These are phyloP conservation scores for Lanius collurio DNA, from an alignment of 2,113 vertebrate genomes.

Conservation along the genomic window DNA sequence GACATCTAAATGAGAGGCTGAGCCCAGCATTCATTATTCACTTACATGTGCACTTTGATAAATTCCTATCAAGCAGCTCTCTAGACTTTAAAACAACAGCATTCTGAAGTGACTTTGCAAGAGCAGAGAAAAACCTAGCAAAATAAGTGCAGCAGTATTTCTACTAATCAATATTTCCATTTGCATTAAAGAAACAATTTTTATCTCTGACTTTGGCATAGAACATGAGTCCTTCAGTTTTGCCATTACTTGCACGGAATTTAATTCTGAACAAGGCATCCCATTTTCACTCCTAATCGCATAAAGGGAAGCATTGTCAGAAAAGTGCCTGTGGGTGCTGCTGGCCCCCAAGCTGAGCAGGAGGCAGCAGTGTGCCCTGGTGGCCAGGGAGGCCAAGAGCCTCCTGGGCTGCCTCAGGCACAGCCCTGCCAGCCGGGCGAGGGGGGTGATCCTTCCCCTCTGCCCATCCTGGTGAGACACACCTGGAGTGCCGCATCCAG, in stretches of 20 bases:
- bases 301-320: not conserved
- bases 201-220: not conserved
- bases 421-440: not conserved
- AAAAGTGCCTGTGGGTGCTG: not conserved
- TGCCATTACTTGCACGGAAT: not conserved
- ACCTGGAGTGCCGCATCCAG: not conserved
- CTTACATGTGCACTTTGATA: not conserved
- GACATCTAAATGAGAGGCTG: not conserved
- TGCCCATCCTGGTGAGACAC: not conserved
- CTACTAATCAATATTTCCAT: not conserved
- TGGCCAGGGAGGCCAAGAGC: fast-evolving
- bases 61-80: not conserved
- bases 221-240: not conserved
- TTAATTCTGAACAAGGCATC: not conserved
- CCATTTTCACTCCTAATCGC: not conserved
- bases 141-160: not conserved
- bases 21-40: not conserved
- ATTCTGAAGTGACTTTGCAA: not conserved
- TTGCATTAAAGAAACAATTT: not conserved
- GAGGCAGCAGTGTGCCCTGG: not conserved
- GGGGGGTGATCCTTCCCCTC: not conserved
- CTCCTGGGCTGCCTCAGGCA: not conserved
- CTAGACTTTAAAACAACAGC: not conserved
- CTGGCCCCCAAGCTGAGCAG: not conserved
- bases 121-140: not conserved